Percentiles rank a stretch among this genome's conserved stretches.
Conservation (phyloP, 2,797 vertebrate species). For the Eulemur rubriventer region DNA sequence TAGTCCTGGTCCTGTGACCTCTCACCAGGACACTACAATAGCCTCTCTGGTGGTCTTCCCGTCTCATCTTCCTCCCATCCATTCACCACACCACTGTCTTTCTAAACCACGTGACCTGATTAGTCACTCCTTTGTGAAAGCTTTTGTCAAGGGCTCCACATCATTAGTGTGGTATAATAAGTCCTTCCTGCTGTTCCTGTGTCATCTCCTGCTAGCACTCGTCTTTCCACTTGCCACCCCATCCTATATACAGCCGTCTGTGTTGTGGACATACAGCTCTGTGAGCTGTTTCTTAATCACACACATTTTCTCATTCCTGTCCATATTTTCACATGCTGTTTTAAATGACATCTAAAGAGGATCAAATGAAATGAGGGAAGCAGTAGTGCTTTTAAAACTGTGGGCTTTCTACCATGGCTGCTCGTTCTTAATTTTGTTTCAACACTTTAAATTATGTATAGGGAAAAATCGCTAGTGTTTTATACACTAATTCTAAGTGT, state of each 20-base stretch:
- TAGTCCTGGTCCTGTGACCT: no score
- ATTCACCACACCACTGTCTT: not conserved
- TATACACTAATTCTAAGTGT: not conserved
- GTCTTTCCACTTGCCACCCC: accelerated
- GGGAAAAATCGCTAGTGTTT: not conserved
- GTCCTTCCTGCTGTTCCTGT: not conserved
- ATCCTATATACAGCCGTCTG: not conserved
- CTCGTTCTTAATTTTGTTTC: not conserved
- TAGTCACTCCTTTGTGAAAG: not conserved
- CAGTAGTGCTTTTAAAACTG: not conserved
- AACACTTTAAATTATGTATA: not conserved
- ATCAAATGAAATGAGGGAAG: not conserved
- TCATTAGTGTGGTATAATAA: accelerated
- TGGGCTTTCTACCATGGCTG: not conserved
- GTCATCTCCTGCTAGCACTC: not conserved
- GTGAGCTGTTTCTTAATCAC: not conserved
- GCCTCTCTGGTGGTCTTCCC: not conserved
- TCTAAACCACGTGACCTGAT: not conserved
- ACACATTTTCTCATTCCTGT: not conserved
- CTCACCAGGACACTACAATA: not conserved
- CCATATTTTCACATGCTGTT: not conserved
- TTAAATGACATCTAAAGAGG: not conserved
- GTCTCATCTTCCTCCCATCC: not conserved
- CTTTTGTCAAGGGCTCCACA: not conserved
- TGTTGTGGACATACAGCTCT: not conserved